These are phyloP conservation scores for Gopherus flavomarginatus DNA, from an alignment of 2,113 vertebrate species.

Conservation along the genomic window DNA sequence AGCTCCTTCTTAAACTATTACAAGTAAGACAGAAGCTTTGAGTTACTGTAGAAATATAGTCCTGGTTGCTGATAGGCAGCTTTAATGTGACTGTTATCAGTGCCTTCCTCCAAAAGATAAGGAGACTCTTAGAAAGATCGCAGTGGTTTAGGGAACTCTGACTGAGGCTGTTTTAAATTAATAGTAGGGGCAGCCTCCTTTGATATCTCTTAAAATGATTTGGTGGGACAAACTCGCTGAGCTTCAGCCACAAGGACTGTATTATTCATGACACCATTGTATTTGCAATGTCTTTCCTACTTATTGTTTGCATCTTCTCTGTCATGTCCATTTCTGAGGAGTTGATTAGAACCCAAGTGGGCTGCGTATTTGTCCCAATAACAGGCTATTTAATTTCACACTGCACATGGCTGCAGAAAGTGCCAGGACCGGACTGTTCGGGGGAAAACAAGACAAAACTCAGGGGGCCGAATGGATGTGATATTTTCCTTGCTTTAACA, in stretches of 20 bases:
- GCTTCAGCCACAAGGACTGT: neutral
- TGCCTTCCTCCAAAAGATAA: neutral
- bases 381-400: neutral
- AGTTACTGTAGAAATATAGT: neutral
- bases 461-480: neutral
- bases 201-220: neutral
- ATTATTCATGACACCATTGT: neutral
- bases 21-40: constrained; percentile 6
- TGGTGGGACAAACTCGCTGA: neutral
- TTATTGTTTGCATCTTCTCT: fast-evolving
- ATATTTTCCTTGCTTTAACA: neutral
- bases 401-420: neutral
- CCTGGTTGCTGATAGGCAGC: neutral
- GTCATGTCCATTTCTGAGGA: neutral
- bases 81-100: neutral
- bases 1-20: neutral
- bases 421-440: fast-evolving
- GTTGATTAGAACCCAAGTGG: neutral
- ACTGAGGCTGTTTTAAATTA: constrained; percentile 19
- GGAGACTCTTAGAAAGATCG: neutral
- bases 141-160: neutral
- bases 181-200: fast-evolving
- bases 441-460: neutral
- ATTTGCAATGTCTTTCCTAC: neutral
- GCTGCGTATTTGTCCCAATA: neutral